A percentile compares a stretch with the other conserved stretches of the same genome.
Conservation (phyloP, 2,797 vertebrate genomes). For the Sebastes paucispinis region DNA sequence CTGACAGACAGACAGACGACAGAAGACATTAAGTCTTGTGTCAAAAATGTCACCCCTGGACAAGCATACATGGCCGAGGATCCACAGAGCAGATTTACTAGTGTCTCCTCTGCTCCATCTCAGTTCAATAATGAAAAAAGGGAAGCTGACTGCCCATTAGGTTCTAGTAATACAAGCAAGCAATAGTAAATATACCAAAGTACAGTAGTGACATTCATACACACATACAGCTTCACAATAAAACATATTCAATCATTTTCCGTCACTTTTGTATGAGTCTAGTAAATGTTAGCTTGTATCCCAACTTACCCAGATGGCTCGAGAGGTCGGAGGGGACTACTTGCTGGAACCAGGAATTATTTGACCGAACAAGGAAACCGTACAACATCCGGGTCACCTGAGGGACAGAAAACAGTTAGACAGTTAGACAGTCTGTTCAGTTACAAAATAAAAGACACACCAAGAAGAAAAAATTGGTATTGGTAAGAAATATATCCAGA, state of each 20-base stretch:
- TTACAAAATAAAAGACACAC: background rate
- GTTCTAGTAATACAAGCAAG: background rate
- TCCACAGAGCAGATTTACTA: background rate
- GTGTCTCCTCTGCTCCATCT: background rate
- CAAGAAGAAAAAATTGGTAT: too few relatives aligned
- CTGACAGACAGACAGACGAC: constrained; percentile 62
- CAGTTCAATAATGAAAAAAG: background rate
- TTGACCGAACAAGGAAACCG: constrained; percentile 87
- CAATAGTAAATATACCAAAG: background rate
- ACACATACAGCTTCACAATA: background rate
- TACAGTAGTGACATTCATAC: background rate
- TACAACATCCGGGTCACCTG: constrained; percentile 91
- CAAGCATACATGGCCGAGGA: background rate
- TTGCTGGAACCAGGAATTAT: constrained; percentile 93
- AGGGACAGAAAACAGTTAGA: background rate
- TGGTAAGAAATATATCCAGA: background rate
- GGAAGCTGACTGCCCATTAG: background rate
- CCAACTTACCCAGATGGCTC: constrained; percentile 81
- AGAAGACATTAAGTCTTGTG: background rate
- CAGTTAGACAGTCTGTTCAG: background rate
- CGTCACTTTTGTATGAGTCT: background rate
- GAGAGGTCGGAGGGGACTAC: constrained; percentile 79
- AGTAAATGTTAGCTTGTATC: background rate
- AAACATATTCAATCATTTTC: background rate
- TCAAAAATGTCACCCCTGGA: background rate